Conservation (phyloP, 2,888 invertebrate genomes). For the Plebejus melissa region DNA sequence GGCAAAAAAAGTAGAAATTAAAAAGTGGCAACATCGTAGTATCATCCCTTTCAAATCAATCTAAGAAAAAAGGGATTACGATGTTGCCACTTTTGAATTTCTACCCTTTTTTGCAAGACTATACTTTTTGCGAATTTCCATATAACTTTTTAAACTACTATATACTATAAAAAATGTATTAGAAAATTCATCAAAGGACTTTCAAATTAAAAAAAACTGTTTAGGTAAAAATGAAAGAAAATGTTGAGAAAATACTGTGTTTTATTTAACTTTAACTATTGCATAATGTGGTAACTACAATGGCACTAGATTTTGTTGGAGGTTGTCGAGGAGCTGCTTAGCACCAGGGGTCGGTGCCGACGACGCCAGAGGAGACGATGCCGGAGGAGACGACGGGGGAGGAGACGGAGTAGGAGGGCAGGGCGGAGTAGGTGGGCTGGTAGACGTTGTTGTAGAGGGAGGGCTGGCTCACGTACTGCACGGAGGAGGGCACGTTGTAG, state of each 20-base stretch:
- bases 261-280: conserved; percentile 1
- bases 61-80: no score
- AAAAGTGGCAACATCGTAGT: no score
- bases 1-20: no score
- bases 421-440: not conserved
- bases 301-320: conserved; percentile 3
- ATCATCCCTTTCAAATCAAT: no score
- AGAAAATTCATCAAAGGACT: no score
- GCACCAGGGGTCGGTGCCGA: conserved; percentile 23
- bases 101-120: no score
- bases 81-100: no score
- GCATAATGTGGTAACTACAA: conserved; percentile 7
- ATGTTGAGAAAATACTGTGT: not conserved
- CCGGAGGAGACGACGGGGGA: not conserved
- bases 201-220: no score
- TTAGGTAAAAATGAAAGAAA: not conserved
- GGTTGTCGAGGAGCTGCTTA: not conserved
- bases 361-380: conserved; percentile 6
- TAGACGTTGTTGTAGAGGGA: conserved; percentile 2
- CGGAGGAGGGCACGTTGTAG: conserved; percentile 11
- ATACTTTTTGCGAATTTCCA: no score
- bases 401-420: not conserved
- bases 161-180: no score
- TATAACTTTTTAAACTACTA: no score
- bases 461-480: conserved; percentile 28